Percentiles rank a stretch among this genome's conserved stretches.
These are phyloP conservation scores for Carpatolechia fugitivella DNA, from an alignment of 2,888 invertebrate genomes.

Conservation along the genomic window DNA sequence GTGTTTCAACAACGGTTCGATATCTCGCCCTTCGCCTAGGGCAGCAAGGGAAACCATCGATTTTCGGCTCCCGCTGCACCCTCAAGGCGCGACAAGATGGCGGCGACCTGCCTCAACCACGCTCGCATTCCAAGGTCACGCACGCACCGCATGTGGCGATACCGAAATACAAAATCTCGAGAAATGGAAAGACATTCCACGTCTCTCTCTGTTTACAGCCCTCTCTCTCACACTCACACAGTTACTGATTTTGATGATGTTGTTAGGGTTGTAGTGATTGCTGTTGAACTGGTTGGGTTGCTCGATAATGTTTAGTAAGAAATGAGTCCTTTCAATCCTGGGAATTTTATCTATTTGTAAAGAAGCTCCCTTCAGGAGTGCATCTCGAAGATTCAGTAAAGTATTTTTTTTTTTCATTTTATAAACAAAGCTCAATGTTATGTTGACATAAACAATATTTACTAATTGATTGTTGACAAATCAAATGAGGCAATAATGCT, in stretches of 20 bases:
- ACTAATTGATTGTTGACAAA: not conserved
- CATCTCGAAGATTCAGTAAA: not conserved
- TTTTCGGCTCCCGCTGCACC: conserved; percentile 68
- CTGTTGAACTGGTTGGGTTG: conserved; percentile 1
- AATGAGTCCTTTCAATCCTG: conserved; percentile 2
- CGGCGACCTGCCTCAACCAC: conserved; percentile 75
- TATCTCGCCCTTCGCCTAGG: conserved; percentile 53
- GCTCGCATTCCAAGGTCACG: conserved; percentile 64
- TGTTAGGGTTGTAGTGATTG: conserved; percentile 36
- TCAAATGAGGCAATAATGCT: not conserved
- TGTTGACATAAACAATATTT: not conserved
- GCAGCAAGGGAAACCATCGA: conserved; percentile 69
- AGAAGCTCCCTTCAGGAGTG: not conserved
- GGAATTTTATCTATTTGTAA: not conserved
- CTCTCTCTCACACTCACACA: conserved; percentile 40
- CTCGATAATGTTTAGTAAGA: not conserved
- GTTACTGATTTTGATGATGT: conserved; percentile 46
- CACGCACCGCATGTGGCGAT: conserved; percentile 50
- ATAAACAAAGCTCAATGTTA: not conserved
- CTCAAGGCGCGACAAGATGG: conserved; percentile 67
- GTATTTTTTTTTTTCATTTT: not conserved
- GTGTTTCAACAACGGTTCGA: conserved; percentile 9
- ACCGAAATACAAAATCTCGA: conserved; percentile 68
- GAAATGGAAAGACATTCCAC: conserved; percentile 41
- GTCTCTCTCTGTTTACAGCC: conserved; percentile 40